These are phyloP conservation scores for Bucorvus abyssinicus DNA, from an alignment of 2,797 vertebrate species.

Conservation along the genomic window DNA sequence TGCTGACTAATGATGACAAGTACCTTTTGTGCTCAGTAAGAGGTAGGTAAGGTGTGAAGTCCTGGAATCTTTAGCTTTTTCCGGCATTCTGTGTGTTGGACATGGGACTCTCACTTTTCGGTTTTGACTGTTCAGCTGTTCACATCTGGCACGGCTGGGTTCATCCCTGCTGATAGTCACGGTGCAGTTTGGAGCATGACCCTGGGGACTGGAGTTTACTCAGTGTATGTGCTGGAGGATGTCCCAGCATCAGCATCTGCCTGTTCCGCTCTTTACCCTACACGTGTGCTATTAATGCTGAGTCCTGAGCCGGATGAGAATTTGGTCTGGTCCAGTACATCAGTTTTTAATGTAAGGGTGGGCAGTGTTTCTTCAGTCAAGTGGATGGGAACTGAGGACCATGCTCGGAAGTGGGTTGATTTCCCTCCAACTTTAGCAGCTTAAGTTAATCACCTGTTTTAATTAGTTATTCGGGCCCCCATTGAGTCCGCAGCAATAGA, in stretches of 20 bases:
- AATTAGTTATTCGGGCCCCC: background rate
- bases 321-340: background rate
- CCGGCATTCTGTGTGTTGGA: background rate
- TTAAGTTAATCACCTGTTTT: background rate
- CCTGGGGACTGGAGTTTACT: background rate
- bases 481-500: rapidly evolving
- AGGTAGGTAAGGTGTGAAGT: background rate
- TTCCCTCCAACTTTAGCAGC: background rate
- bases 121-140: background rate
- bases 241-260: background rate
- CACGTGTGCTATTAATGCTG: background rate
- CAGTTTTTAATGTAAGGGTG: background rate
- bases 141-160: background rate
- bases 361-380: background rate
- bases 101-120: background rate
- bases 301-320: background rate
- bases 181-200: background rate
- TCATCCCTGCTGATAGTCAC: background rate
- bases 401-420: background rate
- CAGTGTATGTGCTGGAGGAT: background rate
- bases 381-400: background rate
- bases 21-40: background rate
- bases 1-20: background rate
- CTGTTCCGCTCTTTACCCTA: background rate
- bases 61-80: background rate